Evolutionary conservation across 64 coral and sea anemone genomes (phyloP).

Genomic region (Trachythela sp.): DNA sequence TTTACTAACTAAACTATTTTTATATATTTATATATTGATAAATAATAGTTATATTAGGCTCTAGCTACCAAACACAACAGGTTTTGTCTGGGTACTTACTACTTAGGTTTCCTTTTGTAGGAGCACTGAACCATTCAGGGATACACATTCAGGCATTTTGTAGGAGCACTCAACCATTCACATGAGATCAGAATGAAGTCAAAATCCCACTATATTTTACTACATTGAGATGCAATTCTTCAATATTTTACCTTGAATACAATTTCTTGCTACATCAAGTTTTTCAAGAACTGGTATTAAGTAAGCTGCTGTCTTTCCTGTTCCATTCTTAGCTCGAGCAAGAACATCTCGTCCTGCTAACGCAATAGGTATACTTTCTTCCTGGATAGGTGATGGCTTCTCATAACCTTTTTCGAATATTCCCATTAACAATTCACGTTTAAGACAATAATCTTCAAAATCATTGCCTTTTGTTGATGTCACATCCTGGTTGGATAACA

Average conservation of each 20-base stretch:
- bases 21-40: no score
- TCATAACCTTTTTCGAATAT: constrained; percentile 99
- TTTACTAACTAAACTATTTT: no score
- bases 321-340: constrained; percentile 98
- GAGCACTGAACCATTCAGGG: no score
- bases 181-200: no score
- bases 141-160: no score
- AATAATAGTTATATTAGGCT: no score
- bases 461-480: constrained; percentile 99
- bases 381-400: constrained; percentile 96
- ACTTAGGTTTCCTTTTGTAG: no score
- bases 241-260: constrained; percentile 78
- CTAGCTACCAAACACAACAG: no score
- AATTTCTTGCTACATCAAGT: constrained; percentile 62
- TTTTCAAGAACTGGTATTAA: constrained; percentile 89
- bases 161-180: no score
- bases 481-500: constrained; percentile 61
- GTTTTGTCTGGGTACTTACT: no score
- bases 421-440: constrained; percentile 93
- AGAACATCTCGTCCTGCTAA: constrained; percentile 89
- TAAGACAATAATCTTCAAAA: constrained; percentile 98
- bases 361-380: constrained; percentile 93
- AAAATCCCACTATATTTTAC: no score
- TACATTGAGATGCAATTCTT: background rate
- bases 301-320: constrained; percentile 97